A percentile compares a stretch with the other conserved stretches of the same genome.
Evolutionary conservation across 2,888 invertebrate species (phyloP).

Genomic region (Oligia fasciuncula): DNA sequence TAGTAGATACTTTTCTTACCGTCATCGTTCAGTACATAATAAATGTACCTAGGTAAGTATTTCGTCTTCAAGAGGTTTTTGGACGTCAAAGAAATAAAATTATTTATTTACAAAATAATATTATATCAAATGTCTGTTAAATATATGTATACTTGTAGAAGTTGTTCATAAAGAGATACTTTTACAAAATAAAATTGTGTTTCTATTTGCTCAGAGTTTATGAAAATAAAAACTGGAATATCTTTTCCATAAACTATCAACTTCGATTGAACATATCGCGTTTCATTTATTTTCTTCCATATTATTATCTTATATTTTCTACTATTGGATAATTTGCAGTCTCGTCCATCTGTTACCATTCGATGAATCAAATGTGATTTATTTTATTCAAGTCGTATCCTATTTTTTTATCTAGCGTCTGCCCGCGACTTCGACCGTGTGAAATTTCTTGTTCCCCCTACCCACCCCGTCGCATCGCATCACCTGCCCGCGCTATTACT

Average conservation of each 20-base stretch:
- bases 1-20: not conserved
- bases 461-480: too few species aligned
- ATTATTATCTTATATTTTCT: not conserved
- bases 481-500: too few species aligned
- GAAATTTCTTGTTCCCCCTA: too few species aligned
- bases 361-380: conserved; percentile 2
- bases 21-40: not conserved
- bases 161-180: not conserved
- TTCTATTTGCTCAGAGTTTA: not conserved
- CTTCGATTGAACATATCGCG: not conserved
- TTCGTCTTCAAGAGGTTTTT: not conserved
- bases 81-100: not conserved
- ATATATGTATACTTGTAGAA: not conserved
- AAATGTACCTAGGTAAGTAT: not conserved
- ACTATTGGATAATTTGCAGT: not conserved
- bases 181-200: not conserved
- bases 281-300: conserved; percentile 12
- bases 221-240: not conserved
- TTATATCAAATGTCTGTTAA: not conserved
- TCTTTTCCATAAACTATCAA: not conserved
- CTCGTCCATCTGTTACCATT: conserved; percentile 9
- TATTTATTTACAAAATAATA: not conserved
- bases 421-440: too few species aligned
- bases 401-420: not conserved
- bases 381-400: not conserved